Base-by-base conservation (phyloP, 2,888 invertebrate genomes). In the Cephalotes varians region DNA sequence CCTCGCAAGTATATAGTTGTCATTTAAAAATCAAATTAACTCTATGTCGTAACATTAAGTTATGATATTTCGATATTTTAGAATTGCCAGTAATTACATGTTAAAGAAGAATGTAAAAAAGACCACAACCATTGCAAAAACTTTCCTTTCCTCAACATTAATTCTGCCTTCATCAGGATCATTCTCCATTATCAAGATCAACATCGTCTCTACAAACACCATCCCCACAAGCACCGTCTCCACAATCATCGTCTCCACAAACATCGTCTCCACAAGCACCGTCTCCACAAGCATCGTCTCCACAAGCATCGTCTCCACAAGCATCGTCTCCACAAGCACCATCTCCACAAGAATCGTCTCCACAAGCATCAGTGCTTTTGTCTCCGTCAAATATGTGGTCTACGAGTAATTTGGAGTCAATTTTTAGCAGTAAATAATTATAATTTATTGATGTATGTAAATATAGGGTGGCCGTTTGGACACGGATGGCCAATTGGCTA, bases 11-110 rank as follows among this genome's bases (percentile, higher is more conserved):
- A 34, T 65, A 65, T 7, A 40, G 34, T 60, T 18, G 7, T 60
- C 10, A 60, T 60, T 60, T n/a, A 60, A 6, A 60, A 60, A 60
- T 60, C n/a, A 60, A 60, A 60, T 60, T 34, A 60, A 10, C 60
- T 37, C 37, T 18, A 2, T 60, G 7, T 34, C 1, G 9, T 34
- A 37, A 60, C 12, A 37, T 60, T 60, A 37, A 3, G 21, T 6
- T 21, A 25, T 40, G n/a, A 15, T 44, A 64, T 44, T 64, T 64
- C 15, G 25, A 6, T 64, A 15, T 64, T 40, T 64, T 6, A 64
- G 64, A 44, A 44, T 15, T 44, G 15, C 15, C 12, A 44, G 44
- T 44, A 44, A 44, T 44, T 44, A 44, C 15, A 44, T 15, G 15
- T 44, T 15, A 44, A 44, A 44, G 15, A 44, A 44, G 4, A 44